These are phyloP conservation scores for Ecliptopera silaceata DNA, from an alignment of 2,888 invertebrate genomes.

Conservation along the genomic window DNA sequence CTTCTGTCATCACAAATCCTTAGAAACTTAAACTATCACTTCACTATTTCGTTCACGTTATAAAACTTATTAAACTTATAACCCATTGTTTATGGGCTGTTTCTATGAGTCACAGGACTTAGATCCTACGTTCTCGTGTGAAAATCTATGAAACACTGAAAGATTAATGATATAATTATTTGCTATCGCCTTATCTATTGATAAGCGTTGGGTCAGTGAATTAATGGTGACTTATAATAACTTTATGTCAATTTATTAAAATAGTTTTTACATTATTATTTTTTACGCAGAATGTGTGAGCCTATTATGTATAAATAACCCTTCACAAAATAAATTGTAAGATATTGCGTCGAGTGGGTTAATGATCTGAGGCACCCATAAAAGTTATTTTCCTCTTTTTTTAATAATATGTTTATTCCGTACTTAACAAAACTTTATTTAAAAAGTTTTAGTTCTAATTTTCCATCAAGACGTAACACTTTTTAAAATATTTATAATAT, in stretches of 20 bases:
- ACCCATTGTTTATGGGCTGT: constrained; percentile 8
- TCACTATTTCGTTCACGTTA: not conserved
- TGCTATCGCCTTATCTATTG: constrained; percentile 15
- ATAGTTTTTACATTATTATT: no score
- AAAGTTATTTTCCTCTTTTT: no score
- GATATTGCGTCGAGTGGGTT: not conserved
- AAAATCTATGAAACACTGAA: constrained; percentile 5
- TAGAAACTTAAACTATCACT: constrained; percentile 1
- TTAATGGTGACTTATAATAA: not conserved
- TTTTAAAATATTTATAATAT: no score
- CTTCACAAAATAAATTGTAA: not conserved
- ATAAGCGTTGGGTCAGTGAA: constrained; percentile 8
- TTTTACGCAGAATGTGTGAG: no score
- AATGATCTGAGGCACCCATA: not conserved
- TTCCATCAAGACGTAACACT: no score
- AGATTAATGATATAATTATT: constrained; percentile 18
- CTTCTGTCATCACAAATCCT: constrained; percentile 20
- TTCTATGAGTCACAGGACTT: not conserved
- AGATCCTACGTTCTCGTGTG: not conserved
- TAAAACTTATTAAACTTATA: not conserved
- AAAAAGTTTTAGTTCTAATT: no score
- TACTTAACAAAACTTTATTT: no score
- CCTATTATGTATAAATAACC: no score
- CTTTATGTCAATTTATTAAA: not conserved
- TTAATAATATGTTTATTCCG: no score